Conservation (phyloP, 2,113 vertebrate species). For the Lates calcarifer region DNA sequence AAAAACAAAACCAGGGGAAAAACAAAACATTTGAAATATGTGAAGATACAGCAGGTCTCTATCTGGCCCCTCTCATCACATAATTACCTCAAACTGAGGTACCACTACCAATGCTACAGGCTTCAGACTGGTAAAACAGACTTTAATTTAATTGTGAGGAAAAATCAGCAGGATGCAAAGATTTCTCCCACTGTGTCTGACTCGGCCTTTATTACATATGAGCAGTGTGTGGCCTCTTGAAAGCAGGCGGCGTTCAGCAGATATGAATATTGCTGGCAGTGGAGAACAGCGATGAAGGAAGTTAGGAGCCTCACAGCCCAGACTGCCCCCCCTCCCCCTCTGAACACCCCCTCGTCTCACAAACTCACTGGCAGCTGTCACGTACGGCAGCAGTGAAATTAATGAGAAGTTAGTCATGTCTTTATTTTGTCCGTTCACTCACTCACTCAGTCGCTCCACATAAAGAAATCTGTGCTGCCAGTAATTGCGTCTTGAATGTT, state of each 20-base stretch:
- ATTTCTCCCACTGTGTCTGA: conserved; percentile 52
- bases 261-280: conserved; percentile 64
- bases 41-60: conserved; percentile 1
- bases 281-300: conserved; percentile 50
- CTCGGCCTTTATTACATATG: conserved; percentile 64
- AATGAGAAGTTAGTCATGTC: conserved; percentile 74
- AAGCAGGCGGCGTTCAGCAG: conserved; percentile 56
- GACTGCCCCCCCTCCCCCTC: conserved; percentile 30
- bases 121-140: conserved; percentile 27
- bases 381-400: conserved; percentile 63
- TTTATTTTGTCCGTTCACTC: conserved; percentile 71
- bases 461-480: conserved; percentile 69
- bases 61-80: conserved; percentile 18
- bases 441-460: conserved; percentile 60
- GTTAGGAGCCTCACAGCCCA: conserved; percentile 50
- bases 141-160: conserved; percentile 64
- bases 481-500: conserved; percentile 69
- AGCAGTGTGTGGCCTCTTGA: conserved; percentile 66
- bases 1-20: conserved; percentile 2
- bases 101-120: conserved; percentile 17
- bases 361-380: conserved; percentile 70
- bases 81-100: conserved; percentile 50
- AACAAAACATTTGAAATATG: conserved; percentile 15
- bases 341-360: conserved; percentile 5
- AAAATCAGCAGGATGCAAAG: conserved; percentile 62